Base-by-base conservation (phyloP, 1,140 invertebrate genomes). In the Marisa cornuarietis region DNA sequence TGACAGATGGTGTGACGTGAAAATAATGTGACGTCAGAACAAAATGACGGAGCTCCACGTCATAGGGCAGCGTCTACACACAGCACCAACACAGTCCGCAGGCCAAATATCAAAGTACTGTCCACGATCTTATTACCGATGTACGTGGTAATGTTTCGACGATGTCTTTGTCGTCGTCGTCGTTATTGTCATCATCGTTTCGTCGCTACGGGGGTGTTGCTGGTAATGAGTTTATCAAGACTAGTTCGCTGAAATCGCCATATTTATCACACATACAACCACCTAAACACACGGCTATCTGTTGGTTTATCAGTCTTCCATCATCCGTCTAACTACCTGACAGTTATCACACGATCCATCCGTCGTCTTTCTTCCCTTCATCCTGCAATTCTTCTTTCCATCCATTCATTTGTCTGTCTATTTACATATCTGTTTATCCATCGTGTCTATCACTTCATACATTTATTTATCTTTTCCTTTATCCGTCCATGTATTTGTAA, bases 361-460 rank as follows among this genome's bases (percentile, higher is more conserved):
- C 1, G 31, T 42, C 31, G 2, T 65, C 62, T 65, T 42, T 42
- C 2, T 42, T 42, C 31, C 31, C 31, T 42, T 42, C 31, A 42
- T 2, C 62, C 3, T 65, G 62, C n/a, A 20, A 24, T 6, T 65
- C 18, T 65, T 65, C 18, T 65, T 24, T 65, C n/a, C 62, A 65
- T 65, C 62, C 62, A 20, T 24, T 65, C n/a, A n/a, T 69, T 31
- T 69, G n/a, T 69, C 66, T 69, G 10, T 69, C 66, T 69, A 24
- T 69, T 14, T 69, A 24, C 24, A 16, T 69, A 16, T 16, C n/a
- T 24, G 24, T 69, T 42, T 69, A 24, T 69, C 66, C 24, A 24
- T 69, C 66, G 16, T 11, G 24, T 69, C 22, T 69, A 24, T 69
- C 66, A 20, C 62, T 65, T 24, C 7, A 1, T 4, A 20, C 24